A percentile compares a stretch with the other conserved stretches of the same genome.
These are phyloP conservation scores for Perccottus glenii DNA, from an alignment of 2,113 vertebrate genomes.

Conservation along the genomic window DNA sequence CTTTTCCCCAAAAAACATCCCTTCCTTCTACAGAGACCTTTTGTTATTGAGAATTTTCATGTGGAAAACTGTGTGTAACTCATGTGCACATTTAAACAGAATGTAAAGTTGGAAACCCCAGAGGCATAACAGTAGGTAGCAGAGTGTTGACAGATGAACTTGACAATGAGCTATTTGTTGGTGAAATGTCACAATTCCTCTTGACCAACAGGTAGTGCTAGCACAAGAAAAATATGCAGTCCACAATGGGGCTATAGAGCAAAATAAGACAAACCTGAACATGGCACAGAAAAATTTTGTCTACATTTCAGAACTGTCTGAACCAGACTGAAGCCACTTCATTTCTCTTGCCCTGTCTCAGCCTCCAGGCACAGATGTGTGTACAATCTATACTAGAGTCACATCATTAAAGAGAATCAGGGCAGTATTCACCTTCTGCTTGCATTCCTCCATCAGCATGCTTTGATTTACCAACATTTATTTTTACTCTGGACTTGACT, in stretches of 20 bases:
- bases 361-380: slow-evolving; percentile 1
- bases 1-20: neutral
- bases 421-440: slow-evolving; percentile 19
- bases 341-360: slow-evolving; percentile 11
- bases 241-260: neutral
- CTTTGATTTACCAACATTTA: neutral
- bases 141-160: too few species aligned
- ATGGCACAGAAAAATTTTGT: neutral
- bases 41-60: too few species aligned
- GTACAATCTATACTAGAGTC: neutral
- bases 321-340: neutral
- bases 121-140: too few species aligned
- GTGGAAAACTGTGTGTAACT: too few species aligned
- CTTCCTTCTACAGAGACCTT: too few species aligned
- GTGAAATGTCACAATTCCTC: neutral
- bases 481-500: slow-evolving; percentile 3
- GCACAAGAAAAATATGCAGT: too few species aligned
- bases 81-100: too few species aligned
- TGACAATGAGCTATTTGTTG: too few species aligned
- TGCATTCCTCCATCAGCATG: slow-evolving; percentile 35
- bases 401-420: slow-evolving; percentile 14
- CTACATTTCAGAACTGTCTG: neutral
- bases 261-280: neutral
- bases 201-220: neutral
- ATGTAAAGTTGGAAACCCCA: too few species aligned